Conservation (phyloP, 2,888 invertebrate species). For the Mactromeris polynyma region DNA sequence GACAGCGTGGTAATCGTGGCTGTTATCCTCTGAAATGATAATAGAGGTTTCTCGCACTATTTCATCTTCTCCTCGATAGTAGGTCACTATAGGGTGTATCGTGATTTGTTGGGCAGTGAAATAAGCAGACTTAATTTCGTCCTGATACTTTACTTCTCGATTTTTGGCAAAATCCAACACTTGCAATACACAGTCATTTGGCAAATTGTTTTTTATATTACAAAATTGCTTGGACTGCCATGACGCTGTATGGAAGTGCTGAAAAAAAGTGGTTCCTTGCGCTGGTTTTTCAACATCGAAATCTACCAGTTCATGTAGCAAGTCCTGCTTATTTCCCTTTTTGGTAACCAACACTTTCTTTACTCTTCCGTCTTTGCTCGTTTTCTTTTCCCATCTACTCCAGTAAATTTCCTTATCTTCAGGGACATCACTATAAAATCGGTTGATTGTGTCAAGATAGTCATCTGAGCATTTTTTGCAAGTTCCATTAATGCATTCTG, state of each 20-base stretch:
- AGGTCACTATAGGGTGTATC: conserved; percentile 66
- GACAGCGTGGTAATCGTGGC: conserved; percentile 66
- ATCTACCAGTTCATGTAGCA: conserved; percentile 53
- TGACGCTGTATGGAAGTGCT: conserved; percentile 47
- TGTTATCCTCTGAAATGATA: conserved; percentile 62
- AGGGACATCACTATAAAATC: conserved; percentile 39
- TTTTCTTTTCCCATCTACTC: conserved; percentile 52
- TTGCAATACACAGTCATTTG: conserved; percentile 41
- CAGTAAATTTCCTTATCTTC: conserved; percentile 38
- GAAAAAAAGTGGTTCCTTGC: conserved; percentile 51
- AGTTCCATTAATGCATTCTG: conserved; percentile 57
- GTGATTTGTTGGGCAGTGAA: conserved; percentile 59
- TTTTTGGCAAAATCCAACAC: conserved; percentile 89
- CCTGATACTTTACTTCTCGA: conserved; percentile 52
- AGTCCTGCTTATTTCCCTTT: conserved; percentile 37
- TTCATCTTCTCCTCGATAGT: conserved; percentile 30
- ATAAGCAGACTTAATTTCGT: conserved; percentile 59
- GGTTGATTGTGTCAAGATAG: conserved; percentile 39
- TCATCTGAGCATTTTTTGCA: conserved; percentile 56
- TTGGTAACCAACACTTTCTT: conserved; percentile 51
- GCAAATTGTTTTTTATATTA: conserved; percentile 49
- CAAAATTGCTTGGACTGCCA: conserved; percentile 67
- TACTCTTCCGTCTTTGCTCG: too few species aligned
- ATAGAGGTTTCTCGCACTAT: conserved; percentile 44
- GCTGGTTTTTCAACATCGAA: conserved; percentile 53